Percentiles rank a stretch among this genome's conserved stretches.
These are phyloP conservation scores for Clamator glandarius DNA, from an alignment of 2,797 vertebrate genomes.

Conservation along the genomic window DNA sequence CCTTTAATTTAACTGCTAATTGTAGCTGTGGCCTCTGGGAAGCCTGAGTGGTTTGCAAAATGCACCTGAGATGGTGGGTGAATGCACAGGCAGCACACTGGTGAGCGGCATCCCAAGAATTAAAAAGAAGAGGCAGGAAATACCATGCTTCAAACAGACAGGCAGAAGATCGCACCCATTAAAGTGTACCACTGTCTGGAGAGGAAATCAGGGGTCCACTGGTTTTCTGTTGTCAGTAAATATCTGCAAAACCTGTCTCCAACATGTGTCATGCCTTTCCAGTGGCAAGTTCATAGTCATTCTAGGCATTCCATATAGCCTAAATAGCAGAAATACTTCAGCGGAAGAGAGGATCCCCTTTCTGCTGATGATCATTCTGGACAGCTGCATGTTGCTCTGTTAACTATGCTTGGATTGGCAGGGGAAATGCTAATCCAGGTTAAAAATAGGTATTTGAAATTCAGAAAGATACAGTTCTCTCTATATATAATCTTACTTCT, in stretches of 20 bases:
- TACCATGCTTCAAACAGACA: background rate
- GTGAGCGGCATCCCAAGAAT: background rate
- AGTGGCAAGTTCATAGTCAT: background rate
- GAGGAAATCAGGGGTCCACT: background rate
- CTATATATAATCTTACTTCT: background rate
- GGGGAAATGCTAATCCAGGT: background rate
- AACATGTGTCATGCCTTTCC: background rate
- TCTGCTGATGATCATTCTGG: background rate
- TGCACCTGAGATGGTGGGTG: background rate
- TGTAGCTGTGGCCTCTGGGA: background rate
- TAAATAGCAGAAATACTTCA: background rate
- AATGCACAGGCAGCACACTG: background rate
- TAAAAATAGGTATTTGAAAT: background rate
- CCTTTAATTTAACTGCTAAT: background rate
- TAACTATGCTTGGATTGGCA: background rate
- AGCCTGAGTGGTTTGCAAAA: background rate
- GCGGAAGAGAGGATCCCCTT: background rate
- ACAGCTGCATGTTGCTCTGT: accelerated
- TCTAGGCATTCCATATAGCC: background rate
- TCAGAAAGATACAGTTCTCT: background rate
- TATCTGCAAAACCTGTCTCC: background rate
- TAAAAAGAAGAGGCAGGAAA: background rate
- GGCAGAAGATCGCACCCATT: background rate
- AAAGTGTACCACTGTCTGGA: background rate
- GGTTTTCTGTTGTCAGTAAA: background rate